Evolutionary conservation across 2,888 invertebrate genomes (phyloP).

Genomic region (Pocota personata): DNA sequence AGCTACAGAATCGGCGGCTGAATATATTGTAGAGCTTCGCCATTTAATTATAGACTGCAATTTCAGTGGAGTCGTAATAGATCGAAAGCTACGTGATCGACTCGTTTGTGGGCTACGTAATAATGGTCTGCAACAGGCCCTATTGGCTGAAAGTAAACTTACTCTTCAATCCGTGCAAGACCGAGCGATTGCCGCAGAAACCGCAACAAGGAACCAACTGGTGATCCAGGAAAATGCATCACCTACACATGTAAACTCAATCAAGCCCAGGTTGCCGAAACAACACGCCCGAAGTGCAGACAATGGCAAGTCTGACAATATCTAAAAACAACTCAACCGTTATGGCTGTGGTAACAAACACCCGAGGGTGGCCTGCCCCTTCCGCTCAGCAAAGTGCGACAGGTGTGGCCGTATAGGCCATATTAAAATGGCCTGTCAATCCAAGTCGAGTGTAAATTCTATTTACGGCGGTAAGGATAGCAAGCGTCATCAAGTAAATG

Average conservation of each 20-base stretch:
- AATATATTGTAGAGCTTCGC: slow-evolving; percentile 14
- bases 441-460: neutral
- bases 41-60: neutral
- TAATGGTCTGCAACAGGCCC: neutral
- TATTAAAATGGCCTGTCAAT: neutral
- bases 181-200: neutral
- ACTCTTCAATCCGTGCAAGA: neutral
- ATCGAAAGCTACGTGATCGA: slow-evolving; percentile 9
- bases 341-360: neutral
- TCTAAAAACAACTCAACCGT: neutral
- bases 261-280: neutral
- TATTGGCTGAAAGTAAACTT: neutral
- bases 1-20: neutral
- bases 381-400: neutral
- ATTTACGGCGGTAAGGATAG: neutral
- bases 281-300: neutral
- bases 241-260: neutral
- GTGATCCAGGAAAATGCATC: slow-evolving; percentile 6
- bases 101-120: slow-evolving; percentile 16
- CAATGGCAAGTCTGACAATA: neutral
- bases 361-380: too few relatives aligned
- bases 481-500: neutral
- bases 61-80: neutral
- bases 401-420: neutral
- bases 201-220: neutral